Base-by-base conservation (phyloP, 2,797 vertebrate genomes). In the Pangasius sanitwongsei region DNA sequence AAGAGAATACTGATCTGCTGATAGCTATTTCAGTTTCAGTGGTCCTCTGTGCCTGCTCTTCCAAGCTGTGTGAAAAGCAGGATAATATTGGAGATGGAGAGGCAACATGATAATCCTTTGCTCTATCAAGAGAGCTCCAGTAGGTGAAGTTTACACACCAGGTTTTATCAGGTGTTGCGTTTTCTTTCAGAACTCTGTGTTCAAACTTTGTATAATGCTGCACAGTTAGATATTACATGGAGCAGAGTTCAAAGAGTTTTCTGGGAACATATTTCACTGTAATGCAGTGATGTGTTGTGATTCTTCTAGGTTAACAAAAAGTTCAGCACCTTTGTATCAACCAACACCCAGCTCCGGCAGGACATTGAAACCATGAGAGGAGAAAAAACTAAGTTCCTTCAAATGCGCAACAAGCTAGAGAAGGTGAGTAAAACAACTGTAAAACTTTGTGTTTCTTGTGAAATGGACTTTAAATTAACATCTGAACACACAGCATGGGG, bases 1-100 rank as follows among this genome's bases (percentile, higher is more conserved):
- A 8, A 37, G n/a, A 50, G 41, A 50, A 77, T 28, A 41, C 37
- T 63, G 41, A 80, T 78, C 57, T 78, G 72, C 57, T 50, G 57
- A 77, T 63, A 77, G 57, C 74, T 77, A 8, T 44, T 48, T 74
- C 37, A 25, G 3, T 57, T 78, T 87, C 41, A 55, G 48, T 87
- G 28, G 18, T 50, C 5, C 25, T 86, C 34, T 86, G 6, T 74
- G 53, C 13, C 20, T 41, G 28, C 53, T 48, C 63, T 61, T 48
- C 34, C 67, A 23, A 72, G 67, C 50, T 41, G 11, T 41, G 37
- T 77, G 69, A 59, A n/a, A 48, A 65, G 8, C 6, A 63, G 25
- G 15, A n/a, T 23, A 25, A 75, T 75, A 25, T 28, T 44, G 72
- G 37, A 25, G 23, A 12, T 25, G 34, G 28, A 74, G 11, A 25